These are phyloP conservation scores for Pogonognathellus flavescens DNA, from an alignment of 1,140 invertebrate genomes.

Conservation along the genomic window DNA sequence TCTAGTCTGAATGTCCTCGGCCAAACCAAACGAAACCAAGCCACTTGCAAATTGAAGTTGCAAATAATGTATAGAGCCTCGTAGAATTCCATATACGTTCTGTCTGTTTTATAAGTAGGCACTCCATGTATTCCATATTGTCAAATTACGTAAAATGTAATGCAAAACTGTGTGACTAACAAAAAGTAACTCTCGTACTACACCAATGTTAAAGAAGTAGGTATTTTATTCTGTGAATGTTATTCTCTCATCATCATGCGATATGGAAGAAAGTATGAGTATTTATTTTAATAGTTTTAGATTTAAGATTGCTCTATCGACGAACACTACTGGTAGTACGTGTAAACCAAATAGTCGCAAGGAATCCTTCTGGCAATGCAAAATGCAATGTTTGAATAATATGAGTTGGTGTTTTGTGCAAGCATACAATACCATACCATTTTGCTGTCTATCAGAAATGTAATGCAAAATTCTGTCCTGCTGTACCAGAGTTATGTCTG, in stretches of 20 bases:
- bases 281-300: too few species aligned
- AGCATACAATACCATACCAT: too few species aligned
- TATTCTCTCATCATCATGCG: too few species aligned
- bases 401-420: too few species aligned
- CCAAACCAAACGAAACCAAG: neutral
- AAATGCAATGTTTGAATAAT: too few species aligned
- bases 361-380: too few species aligned
- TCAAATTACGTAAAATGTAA: slow-evolving; percentile 24
- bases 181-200: neutral
- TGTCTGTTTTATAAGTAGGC: neutral
- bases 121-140: slow-evolving; percentile 14
- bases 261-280: too few species aligned
- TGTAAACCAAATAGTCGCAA: too few species aligned
- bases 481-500: too few species aligned
- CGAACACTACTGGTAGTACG: too few species aligned
- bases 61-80: slow-evolving; percentile 12
- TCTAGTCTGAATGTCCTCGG: slow-evolving; percentile 19
- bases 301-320: too few species aligned
- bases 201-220: neutral
- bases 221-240: neutral
- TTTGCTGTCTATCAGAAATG: too few species aligned
- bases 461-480: neutral
- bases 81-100: neutral
- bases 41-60: slow-evolving; percentile 47
- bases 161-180: slow-evolving; percentile 15